phyloP scores from a whole-genome alignment of 2,888 invertebrate genomes.

The Onchidella celtica region DNA sequence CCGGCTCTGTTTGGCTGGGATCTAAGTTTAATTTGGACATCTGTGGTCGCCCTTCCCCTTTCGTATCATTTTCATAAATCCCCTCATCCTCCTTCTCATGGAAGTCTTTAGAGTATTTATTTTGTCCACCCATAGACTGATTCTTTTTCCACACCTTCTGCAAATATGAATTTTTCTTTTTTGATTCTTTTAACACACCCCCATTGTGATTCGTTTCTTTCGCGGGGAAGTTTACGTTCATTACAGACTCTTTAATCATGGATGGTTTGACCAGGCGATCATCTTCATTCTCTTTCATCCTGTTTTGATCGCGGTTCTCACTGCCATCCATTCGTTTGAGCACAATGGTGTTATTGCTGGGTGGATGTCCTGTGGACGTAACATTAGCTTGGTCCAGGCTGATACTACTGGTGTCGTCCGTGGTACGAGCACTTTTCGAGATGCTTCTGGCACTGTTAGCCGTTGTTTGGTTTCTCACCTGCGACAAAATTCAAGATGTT shows the following conservation, averaged over 20 bases:
- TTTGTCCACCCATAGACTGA: constrained; percentile 25
- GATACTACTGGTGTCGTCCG: constrained; percentile 23
- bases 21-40: constrained; percentile 29
- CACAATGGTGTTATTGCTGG: constrained; percentile 6
- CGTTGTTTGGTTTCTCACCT: constrained; percentile 64
- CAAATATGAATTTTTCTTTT: constrained; percentile 9
- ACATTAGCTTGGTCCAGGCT: not conserved
- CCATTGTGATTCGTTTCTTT: constrained; percentile 4
- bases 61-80: not conserved
- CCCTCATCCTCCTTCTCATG: constrained; percentile 34
- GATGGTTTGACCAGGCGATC: constrained; percentile 31
- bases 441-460: constrained; percentile 53
- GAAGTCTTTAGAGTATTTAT: constrained; percentile 2
- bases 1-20: not conserved
- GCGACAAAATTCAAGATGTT: not conserved
- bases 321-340: constrained; percentile 30
- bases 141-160: constrained; percentile 36
- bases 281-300: constrained; percentile 11
- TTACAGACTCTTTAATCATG: constrained; percentile 36
- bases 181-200: constrained; percentile 20
- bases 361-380: not conserved
- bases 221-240: constrained; percentile 19
- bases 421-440: constrained; percentile 30
- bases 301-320: not conserved
- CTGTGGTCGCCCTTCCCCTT: not conserved